These are phyloP conservation scores for Hylyphantes graminicola DNA, from an alignment of 1,140 invertebrate species.

Conservation along the genomic window DNA sequence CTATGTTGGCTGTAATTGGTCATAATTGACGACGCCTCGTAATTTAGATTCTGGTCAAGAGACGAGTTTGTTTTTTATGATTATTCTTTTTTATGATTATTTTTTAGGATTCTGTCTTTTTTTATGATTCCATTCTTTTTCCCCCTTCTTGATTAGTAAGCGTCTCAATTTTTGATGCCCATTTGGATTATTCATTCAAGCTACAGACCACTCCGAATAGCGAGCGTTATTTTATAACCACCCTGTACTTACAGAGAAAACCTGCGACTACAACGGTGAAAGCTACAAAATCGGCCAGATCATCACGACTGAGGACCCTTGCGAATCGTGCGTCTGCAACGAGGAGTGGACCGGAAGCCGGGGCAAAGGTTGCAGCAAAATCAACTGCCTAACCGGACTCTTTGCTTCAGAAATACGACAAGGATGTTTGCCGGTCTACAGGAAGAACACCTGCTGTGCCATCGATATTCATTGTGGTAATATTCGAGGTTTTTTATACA, in stretches of 20 bases:
- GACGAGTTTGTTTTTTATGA: too few species aligned
- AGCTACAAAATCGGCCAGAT: neutral
- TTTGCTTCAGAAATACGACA: neutral
- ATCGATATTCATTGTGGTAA: constrained; percentile 26
- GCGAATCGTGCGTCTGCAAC: neutral
- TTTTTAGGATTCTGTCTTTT: too few species aligned
- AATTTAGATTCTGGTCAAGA: too few species aligned
- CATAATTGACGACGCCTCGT: too few species aligned
- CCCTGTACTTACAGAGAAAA: constrained; percentile 22
- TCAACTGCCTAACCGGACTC: constrained; percentile 8
- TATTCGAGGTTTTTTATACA: neutral
- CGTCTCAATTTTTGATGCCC: too few species aligned
- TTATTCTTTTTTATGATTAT: too few species aligned
- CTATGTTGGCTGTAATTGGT: too few species aligned
- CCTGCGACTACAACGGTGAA: neutral
- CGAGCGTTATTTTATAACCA: too few species aligned
- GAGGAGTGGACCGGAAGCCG: neutral
- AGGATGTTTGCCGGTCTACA: constrained; percentile 6
- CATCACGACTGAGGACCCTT: neutral
- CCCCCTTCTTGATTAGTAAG: too few species aligned
- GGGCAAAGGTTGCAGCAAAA: constrained; percentile 1
- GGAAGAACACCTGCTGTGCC: neutral
- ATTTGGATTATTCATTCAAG: too few species aligned
- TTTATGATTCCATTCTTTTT: too few species aligned
- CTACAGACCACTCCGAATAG: too few species aligned